Evolutionary conservation across 2,797 vertebrate genomes (phyloP).

Genomic region (Streptopelia turtur): DNA sequence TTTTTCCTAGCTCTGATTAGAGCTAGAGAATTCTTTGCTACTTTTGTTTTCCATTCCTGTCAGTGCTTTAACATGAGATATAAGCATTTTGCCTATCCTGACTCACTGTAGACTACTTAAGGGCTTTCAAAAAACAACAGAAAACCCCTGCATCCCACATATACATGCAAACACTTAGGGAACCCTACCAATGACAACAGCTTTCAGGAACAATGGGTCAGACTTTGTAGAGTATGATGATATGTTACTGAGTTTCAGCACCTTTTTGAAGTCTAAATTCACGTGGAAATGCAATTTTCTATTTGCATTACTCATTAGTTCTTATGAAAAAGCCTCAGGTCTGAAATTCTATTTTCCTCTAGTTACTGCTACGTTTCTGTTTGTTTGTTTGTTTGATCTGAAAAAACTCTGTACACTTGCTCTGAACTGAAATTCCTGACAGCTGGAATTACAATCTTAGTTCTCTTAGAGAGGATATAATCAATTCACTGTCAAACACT

Average conservation of each 20-base stretch:
- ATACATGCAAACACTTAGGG: background rate
- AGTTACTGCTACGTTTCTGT: background rate
- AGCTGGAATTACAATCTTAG: background rate
- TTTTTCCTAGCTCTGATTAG: background rate
- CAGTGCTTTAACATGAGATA: background rate
- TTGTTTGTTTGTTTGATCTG: background rate
- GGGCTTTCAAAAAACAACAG: background rate
- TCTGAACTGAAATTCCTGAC: background rate
- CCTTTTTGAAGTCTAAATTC: constrained; percentile 12
- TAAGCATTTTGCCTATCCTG: background rate
- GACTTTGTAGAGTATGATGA: background rate
- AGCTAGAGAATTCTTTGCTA: background rate
- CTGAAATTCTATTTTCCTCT: background rate
- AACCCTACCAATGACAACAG: background rate
- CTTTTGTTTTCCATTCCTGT: background rate
- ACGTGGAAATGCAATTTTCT: background rate
- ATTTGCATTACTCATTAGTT: background rate
- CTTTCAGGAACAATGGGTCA: background rate
- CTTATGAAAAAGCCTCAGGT: background rate
- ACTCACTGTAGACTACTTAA: background rate
- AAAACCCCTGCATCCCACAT: background rate
- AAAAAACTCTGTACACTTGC: background rate
- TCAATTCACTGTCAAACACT: background rate
- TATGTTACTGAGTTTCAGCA: background rate
- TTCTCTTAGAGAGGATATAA: background rate